Evolutionary conservation across 2,797 vertebrate species (phyloP).

Genomic region (Cirrhinus molitorella): DNA sequence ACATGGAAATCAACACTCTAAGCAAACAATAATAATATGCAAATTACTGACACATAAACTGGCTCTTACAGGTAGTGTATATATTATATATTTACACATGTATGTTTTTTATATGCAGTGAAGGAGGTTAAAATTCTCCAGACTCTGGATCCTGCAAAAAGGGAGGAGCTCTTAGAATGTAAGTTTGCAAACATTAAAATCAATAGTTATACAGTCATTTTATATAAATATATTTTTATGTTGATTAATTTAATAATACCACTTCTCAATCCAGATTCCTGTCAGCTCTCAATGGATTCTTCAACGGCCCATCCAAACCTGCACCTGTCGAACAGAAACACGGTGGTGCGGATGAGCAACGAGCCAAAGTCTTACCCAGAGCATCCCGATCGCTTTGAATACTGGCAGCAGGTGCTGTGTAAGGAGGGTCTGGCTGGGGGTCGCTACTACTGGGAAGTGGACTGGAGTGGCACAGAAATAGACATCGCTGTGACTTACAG

Average conservation of each 20-base stretch:
- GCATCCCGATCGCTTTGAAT: conserved; percentile 78
- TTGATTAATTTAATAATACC: not conserved
- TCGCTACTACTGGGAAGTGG: conserved; percentile 82
- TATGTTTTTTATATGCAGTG: conserved; percentile 66
- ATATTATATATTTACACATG: not conserved
- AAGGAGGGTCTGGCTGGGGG: conserved; percentile 71
- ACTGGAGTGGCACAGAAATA: conserved; percentile 79
- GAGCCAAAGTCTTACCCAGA: conserved; percentile 76
- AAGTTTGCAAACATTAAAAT: conserved; percentile 58
- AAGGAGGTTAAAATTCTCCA: conserved; percentile 80
- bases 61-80: no score
- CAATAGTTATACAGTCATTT: not conserved
- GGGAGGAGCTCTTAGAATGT: conserved; percentile 82
- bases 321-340: conserved; percentile 78
- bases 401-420: conserved; percentile 83
- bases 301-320: conserved; percentile 77
- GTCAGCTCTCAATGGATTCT: conserved; percentile 75
- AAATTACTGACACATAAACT: no score
- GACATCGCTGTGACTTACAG: conserved; percentile 78
- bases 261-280: conserved; percentile 67
- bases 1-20: no score
- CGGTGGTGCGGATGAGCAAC: conserved; percentile 74
- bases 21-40: no score
- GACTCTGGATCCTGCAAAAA: conserved; percentile 68
- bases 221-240: not conserved